Base-by-base conservation (phyloP, 2,113 vertebrate genomes). In the Microtus pennsylvanicus region DNA sequence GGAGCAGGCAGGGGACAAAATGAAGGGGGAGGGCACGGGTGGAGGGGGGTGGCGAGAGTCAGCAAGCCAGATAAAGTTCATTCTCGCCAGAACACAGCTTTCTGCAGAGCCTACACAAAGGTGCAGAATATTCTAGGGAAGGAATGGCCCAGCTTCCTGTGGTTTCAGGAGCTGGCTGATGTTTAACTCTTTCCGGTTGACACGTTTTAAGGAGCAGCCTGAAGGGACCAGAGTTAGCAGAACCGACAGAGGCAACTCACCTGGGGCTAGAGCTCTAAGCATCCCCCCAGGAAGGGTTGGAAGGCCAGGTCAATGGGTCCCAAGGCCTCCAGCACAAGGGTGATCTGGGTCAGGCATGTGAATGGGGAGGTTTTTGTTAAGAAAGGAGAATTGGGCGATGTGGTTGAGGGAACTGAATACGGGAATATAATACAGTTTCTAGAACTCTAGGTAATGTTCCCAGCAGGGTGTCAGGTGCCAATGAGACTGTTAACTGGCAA, bases 211-310 rank as follows among this genome's bases (percentile, higher is more conserved):
- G 61, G 78, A 82, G 12, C 42, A 58, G 7, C 50, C 65, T 0
- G 0, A 67, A 19, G n/a, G 16, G 6, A 58, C 5, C 19, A 63
- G 35, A 75, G 33, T 47, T 52, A 89, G 50, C 50, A 24, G 61
- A 14, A 77, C 24, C 3, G 0, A 7, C 0, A 2, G 19, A n/a
- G 38, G 13, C 26, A 19, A 45, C 26, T 42, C 14, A 24, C 45
- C 45, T 45, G 55, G 81, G 69, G 14, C 89, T 10, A 10, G 30
- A 35, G 12, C 28, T 21, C 52, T 47, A 75, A 52, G 16, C 2
- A 0, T 5, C 58, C 76, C 55, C 24, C 30, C 3, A 5, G 13
- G 13, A 61, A 33, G 81, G 22, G 1, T 16, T n/a, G 7, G 35
- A 47, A 82, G 30, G 28, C 0, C 33, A 67, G 33, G 52, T 28